These are phyloP conservation scores for Odontomachus brunneus DNA, from an alignment of 1,140 invertebrate species.

Conservation along the genomic window DNA sequence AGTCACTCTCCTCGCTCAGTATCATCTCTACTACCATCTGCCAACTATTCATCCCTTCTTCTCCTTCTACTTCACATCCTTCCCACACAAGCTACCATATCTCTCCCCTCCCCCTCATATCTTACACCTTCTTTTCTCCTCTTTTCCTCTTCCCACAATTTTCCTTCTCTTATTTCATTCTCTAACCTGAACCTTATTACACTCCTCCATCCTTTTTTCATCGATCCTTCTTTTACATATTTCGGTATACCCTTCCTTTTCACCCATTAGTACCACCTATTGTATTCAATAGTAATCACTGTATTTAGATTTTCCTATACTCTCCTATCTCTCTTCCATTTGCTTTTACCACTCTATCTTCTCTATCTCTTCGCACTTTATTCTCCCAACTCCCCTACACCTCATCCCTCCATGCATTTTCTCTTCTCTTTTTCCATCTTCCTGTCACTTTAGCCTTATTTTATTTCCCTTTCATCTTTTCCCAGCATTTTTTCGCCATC, in stretches of 20 bases:
- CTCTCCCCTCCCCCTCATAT: background rate
- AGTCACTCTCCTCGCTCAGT: background rate
- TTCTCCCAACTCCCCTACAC: too few relatives aligned
- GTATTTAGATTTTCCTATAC: too few relatives aligned
- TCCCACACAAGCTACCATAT: slow-evolving; percentile 6
- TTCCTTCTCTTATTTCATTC: background rate
- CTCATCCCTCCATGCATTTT: too few relatives aligned
- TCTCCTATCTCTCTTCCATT: background rate
- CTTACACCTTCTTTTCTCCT: background rate
- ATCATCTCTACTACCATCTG: background rate
- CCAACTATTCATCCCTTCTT: too few relatives aligned
- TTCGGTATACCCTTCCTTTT: background rate
- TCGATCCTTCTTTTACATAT: background rate
- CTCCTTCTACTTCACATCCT: background rate
- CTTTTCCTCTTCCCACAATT: background rate
- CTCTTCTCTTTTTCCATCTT: too few relatives aligned
- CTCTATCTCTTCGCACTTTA: too few relatives aligned
- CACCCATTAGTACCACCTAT: background rate
- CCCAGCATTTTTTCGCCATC: too few relatives aligned
- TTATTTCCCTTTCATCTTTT: too few relatives aligned
- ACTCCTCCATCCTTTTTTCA: background rate
- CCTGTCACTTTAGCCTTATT: too few relatives aligned
- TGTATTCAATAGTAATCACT: too few relatives aligned
- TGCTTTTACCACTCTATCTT: too few relatives aligned
- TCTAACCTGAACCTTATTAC: background rate